These are phyloP conservation scores for Neodiprion fabricii DNA, from an alignment of 1,140 invertebrate genomes.

Conservation along the genomic window DNA sequence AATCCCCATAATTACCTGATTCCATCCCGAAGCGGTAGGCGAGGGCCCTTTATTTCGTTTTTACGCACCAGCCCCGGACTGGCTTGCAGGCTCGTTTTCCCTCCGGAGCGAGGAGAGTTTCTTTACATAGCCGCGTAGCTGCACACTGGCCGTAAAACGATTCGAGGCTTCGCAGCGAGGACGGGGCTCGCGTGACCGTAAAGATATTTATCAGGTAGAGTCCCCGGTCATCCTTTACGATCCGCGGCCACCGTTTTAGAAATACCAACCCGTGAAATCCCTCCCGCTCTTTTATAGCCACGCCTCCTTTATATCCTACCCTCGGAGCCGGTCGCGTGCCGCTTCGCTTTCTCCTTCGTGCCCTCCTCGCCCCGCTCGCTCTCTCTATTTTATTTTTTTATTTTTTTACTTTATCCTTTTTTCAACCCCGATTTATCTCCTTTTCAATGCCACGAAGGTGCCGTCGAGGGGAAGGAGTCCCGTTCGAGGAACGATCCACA, in stretches of 20 bases:
- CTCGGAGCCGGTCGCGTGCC: slow-evolving; percentile 21
- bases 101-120: background rate
- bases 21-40: slow-evolving; percentile 19
- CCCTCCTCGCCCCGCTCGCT: background rate
- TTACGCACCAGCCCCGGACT: slow-evolving; percentile 35
- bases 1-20: slow-evolving; percentile 60
- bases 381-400: background rate
- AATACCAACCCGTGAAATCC: background rate
- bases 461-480: background rate
- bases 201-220: slow-evolving; percentile 51
- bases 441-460: slow-evolving; percentile 2
- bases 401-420: background rate
- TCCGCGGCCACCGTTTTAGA: slow-evolving; percentile 24
- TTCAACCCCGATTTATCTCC: slow-evolving; percentile 12
- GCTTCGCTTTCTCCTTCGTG: slow-evolving; percentile 1
- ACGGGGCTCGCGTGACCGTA: slow-evolving; percentile 29
- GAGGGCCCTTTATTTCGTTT: slow-evolving; percentile 43
- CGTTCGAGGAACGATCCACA: slow-evolving; percentile 10
- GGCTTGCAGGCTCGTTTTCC: background rate
- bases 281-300: background rate
- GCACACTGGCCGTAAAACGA: background rate
- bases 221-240: slow-evolving; percentile 42
- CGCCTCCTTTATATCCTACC: background rate
- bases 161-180: background rate
- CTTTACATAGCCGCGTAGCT: slow-evolving; percentile 21